Evolutionary conservation across 2,888 invertebrate species (phyloP).

Genomic region (Lochmaea capreae): DNA sequence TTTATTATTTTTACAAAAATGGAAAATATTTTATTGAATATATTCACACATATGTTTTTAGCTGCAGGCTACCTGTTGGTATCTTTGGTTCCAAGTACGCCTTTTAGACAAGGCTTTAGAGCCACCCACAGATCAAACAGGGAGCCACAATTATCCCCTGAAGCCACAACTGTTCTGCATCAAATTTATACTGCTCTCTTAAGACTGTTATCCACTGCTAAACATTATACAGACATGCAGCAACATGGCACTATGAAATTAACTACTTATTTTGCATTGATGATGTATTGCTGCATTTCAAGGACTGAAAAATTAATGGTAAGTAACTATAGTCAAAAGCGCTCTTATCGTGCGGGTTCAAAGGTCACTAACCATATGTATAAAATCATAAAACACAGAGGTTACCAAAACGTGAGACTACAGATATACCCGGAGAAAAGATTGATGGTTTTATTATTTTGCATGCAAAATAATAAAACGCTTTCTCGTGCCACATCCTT

Average conservation of each 20-base stretch:
- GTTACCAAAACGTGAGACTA: too few relatives aligned
- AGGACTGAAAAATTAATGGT: slow-evolving; percentile 94
- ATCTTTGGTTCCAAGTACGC: slow-evolving; percentile 89
- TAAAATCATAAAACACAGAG: too few relatives aligned
- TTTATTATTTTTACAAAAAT: neutral
- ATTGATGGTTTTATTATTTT: too few relatives aligned
- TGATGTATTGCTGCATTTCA: slow-evolving; percentile 92
- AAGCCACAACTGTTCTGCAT: slow-evolving; percentile 70
- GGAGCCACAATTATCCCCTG: slow-evolving; percentile 68
- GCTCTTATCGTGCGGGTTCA: too few relatives aligned
- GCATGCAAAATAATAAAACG: too few relatives aligned
- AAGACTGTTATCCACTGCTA: slow-evolving; percentile 82
- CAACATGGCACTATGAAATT: slow-evolving; percentile 92
- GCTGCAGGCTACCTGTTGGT: slow-evolving; percentile 92
- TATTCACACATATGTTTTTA: slow-evolving; percentile 56
- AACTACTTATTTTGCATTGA: slow-evolving; percentile 91
- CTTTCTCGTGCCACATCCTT: too few relatives aligned
- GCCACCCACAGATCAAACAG: slow-evolving; percentile 67
- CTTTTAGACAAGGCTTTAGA: slow-evolving; percentile 90
- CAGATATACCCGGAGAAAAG: too few relatives aligned
- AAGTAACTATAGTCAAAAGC: too few relatives aligned
- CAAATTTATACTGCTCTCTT: slow-evolving; percentile 81
- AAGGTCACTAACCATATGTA: too few relatives aligned
- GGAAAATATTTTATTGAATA: neutral
- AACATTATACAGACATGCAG: slow-evolving; percentile 87